Base-by-base conservation (phyloP, 2,113 vertebrate species). In the Cyrtonyx montezumae region DNA sequence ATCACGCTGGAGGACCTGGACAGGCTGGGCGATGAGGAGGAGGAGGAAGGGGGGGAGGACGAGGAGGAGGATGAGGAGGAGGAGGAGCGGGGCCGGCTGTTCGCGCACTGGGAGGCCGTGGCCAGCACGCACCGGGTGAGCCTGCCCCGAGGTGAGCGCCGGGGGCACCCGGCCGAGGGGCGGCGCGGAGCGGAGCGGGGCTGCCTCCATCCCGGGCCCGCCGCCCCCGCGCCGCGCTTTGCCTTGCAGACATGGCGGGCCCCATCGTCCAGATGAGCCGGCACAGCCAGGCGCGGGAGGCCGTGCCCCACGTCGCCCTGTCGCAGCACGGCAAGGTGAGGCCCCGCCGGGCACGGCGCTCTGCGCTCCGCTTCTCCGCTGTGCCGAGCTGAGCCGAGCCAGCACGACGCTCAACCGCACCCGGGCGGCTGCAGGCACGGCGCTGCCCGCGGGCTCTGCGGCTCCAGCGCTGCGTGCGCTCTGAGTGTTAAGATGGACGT, bases 1-100 rank as follows among this genome's bases (percentile, higher is more conserved):
- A 98, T 98, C 91, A 98, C 97, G 30, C 91, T 98, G 34, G 98
- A 98, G 66, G 98, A 98, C 74, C 97, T 98, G 0, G 98, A 97
- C 3, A 96, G 91, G 48, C 78, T 98, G 93, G 98, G 97, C 6
- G 98, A 98, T 1, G 98, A 98, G 62, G 91, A 95, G 61, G 94
- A 94, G 40, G 96, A 91, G 71, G 97, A 97, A 95, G 97, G 94
- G 5, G 97, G 96, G 8, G 93, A 97, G 3, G 71, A 90, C 19
- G 94, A 93, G 68, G 97, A 97, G 88, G 97, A 83, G 10, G 97
- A 95, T 5, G 96, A 96, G 16, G 94, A 84, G 10, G 97, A 95
- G 6, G 96, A 96, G 16, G 94, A 97, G 26, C 75, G 97, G 37
- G 88, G 91, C 21, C 93, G 79, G 12, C 91, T 99, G 86, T 97